phyloP scores from a whole-genome alignment of 1,140 invertebrate genomes.

The Penaeus chinensis region DNA sequence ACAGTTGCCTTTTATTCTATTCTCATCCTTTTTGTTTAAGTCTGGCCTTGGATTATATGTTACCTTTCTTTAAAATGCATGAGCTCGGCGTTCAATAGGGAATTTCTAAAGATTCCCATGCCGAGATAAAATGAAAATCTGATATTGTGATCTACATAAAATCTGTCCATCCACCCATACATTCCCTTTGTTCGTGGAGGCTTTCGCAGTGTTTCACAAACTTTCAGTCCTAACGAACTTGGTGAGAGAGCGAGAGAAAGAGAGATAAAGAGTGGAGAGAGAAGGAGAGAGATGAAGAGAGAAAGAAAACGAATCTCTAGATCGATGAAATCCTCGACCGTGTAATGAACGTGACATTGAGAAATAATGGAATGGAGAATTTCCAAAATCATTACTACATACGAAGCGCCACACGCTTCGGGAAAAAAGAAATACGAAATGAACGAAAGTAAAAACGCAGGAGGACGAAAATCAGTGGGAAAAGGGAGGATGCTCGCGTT shows the following conservation, averaged over 20 bases:
- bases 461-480: conserved; percentile 17
- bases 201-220: conserved; percentile 1
- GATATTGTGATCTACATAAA: conserved; percentile 42
- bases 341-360: too few species aligned
- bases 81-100: not conserved
- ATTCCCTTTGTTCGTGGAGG: not conserved
- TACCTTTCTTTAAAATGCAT: conserved; percentile 29
- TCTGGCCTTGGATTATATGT: not conserved
- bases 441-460: not conserved
- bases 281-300: too few species aligned
- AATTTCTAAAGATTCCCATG: conserved; percentile 30
- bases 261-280: too few species aligned
- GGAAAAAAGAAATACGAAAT: not conserved
- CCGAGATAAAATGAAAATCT: conserved; percentile 24
- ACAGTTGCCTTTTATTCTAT: not conserved
- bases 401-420: too few species aligned
- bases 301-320: too few species aligned
- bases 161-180: conserved; percentile 25
- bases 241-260: too few species aligned
- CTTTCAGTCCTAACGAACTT: not conserved
- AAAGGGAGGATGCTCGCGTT: conserved; percentile 2
- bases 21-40: not conserved
- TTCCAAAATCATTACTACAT: too few species aligned
- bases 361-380: too few species aligned
- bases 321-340: too few species aligned